These are phyloP conservation scores for Cloeon dipterum DNA, from an alignment of 2,888 invertebrate species.

Conservation along the genomic window DNA sequence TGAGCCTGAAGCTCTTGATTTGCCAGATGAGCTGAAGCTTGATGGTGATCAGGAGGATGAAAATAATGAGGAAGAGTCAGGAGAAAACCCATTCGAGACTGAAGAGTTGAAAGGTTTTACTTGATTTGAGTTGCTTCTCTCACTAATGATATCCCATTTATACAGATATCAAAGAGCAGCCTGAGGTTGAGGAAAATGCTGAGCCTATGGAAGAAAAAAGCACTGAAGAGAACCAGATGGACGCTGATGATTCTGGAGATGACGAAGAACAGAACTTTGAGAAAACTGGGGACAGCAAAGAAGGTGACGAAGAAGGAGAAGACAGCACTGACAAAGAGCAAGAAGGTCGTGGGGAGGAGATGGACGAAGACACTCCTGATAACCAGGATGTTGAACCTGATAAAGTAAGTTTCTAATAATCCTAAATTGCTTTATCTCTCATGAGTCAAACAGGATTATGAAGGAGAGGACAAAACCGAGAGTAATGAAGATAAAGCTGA, in stretches of 20 bases:
- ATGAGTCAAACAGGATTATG: slow-evolving; percentile 11
- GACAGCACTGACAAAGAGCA: slow-evolving; percentile 13
- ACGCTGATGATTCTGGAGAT: slow-evolving; percentile 15
- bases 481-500: slow-evolving; percentile 26
- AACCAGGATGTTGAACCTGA: slow-evolving; percentile 8
- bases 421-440: not conserved
- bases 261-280: slow-evolving; percentile 11
- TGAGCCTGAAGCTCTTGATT: slow-evolving; percentile 66
- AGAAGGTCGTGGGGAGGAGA: slow-evolving; percentile 17
- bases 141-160: no score
- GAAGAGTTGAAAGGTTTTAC: slow-evolving; percentile 53
- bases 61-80: slow-evolving; percentile 30
- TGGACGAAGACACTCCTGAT: slow-evolving; percentile 12
- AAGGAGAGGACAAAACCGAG: slow-evolving; percentile 16
- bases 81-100: slow-evolving; percentile 69
- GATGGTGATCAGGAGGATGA: slow-evolving; percentile 45
- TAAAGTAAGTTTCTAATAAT: not conserved
- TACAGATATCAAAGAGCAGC: not conserved
- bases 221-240: slow-evolving; percentile 18
- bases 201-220: slow-evolving; percentile 16
- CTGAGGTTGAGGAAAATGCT: slow-evolving; percentile 10
- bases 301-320: slow-evolving; percentile 26
- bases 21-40: slow-evolving; percentile 67
- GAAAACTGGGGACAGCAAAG: slow-evolving; percentile 19
- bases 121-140: no score